Evolutionary conservation across 2,888 invertebrate species (phyloP).

Genomic region (Silvanus unidentatus): DNA sequence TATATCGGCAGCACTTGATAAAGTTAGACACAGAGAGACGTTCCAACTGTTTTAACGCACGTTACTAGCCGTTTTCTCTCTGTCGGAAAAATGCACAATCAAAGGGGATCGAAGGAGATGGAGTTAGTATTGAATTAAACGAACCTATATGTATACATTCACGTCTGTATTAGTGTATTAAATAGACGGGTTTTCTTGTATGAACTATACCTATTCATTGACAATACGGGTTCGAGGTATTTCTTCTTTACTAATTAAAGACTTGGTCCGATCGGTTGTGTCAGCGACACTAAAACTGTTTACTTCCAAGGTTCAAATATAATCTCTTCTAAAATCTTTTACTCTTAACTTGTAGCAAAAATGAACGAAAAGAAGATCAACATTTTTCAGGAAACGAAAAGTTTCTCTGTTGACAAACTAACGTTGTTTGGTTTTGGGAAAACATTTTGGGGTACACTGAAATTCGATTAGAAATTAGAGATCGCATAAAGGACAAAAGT

Average conservation of each 20-base stretch:
- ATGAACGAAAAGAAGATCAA: not conserved
- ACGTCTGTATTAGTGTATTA: too few species aligned
- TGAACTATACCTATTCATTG: slow-evolving; percentile 39
- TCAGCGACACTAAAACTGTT: slow-evolving; percentile 24
- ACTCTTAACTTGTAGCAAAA: too few species aligned
- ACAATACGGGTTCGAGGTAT: slow-evolving; percentile 42
- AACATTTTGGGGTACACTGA: slow-evolving; percentile 26
- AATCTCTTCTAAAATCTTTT: too few species aligned
- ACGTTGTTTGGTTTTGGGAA: not conserved
- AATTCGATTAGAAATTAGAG: slow-evolving; percentile 33
- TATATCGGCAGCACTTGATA: slow-evolving; percentile 25
- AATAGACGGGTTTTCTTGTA: slow-evolving; percentile 21
- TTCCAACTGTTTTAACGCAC: slow-evolving; percentile 14
- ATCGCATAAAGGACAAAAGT: slow-evolving; percentile 33
- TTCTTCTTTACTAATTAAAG: slow-evolving; percentile 45
- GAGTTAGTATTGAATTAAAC: not conserved
- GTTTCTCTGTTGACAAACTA: not conserved
- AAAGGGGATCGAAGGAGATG: not conserved
- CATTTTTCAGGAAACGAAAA: not conserved
- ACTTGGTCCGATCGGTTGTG: slow-evolving; percentile 33
- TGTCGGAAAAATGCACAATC: slow-evolving; percentile 4
- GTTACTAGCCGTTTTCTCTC: slow-evolving; percentile 8
- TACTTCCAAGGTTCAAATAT: too few species aligned
- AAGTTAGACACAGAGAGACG: slow-evolving; percentile 7
- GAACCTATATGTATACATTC: not conserved